Percentiles rank a stretch among this genome's conserved stretches.
Conservation (phyloP, 2,888 invertebrate species). For the Zygogramma bicolorata region DNA sequence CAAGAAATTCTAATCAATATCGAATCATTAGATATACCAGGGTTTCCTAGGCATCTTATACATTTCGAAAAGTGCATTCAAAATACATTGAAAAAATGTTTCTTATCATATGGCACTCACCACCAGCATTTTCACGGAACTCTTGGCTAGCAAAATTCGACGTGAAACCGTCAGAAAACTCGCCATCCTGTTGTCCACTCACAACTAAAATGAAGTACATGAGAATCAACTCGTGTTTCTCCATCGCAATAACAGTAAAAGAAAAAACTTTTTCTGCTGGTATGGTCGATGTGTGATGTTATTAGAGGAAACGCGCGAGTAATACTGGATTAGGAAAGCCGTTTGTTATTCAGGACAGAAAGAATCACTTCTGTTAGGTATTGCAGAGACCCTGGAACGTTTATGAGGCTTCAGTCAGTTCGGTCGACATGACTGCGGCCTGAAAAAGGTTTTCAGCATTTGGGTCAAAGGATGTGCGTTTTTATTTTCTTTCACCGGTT, state of each 20-base stretch:
- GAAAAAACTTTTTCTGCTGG: background rate
- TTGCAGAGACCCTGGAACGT: background rate
- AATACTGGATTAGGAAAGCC: constrained; percentile 37
- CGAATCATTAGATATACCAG: no score
- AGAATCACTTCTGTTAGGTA: constrained; percentile 29
- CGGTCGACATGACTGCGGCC: background rate
- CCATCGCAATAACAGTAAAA: constrained; percentile 2
- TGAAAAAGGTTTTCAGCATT: background rate
- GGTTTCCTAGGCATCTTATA: no score
- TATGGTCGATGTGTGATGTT: background rate
- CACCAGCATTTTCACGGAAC: background rate
- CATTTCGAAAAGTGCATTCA: background rate
- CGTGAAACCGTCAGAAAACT: background rate
- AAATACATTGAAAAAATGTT: background rate
- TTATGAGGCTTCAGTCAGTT: constrained; percentile 17
- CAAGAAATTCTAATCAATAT: no score
- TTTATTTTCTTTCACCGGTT: background rate
- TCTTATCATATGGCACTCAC: background rate
- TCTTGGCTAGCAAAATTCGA: background rate
- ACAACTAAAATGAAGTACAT: background rate
- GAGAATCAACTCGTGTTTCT: background rate
- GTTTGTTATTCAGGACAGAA: constrained; percentile 35
- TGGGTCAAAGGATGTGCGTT: background rate
- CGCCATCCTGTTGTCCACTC: background rate
- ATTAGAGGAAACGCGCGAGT: constrained; percentile 23